phyloP scores from a whole-genome alignment of 92 coral and sea anemone genomes.

The Heteractis magnifica region DNA sequence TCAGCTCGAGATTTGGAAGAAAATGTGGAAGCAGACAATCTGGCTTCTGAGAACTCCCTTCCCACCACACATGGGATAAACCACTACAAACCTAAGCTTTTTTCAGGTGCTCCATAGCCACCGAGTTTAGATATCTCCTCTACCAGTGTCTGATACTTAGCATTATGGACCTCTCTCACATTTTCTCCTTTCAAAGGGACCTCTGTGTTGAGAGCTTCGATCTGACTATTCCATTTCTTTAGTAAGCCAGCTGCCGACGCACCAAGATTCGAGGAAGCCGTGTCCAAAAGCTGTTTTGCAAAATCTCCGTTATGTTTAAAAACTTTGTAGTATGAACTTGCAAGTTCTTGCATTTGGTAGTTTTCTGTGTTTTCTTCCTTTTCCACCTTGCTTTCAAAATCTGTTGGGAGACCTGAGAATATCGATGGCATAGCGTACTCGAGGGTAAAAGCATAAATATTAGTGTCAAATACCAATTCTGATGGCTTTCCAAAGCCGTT shows the following conservation, averaged over 20 bases:
- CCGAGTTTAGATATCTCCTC: slow-evolving; percentile 30
- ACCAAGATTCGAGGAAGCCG: background rate
- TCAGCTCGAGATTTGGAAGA: no score
- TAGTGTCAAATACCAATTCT: slow-evolving; percentile 71
- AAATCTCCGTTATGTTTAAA: slow-evolving; percentile 48
- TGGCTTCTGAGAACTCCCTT: background rate
- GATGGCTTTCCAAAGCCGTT: slow-evolving; percentile 58
- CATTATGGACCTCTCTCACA: slow-evolving; percentile 36
- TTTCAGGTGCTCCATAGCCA: slow-evolving; percentile 25
- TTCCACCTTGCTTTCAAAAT: slow-evolving; percentile 26
- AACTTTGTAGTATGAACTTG: slow-evolving; percentile 62
- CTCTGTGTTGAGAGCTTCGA: slow-evolving; percentile 9
- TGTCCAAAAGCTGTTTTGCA: slow-evolving; percentile 9
- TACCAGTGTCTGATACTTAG: slow-evolving; percentile 20
- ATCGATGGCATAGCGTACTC: slow-evolving; percentile 66
- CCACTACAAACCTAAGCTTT: background rate
- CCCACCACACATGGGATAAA: background rate
- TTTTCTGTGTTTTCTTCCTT: slow-evolving; percentile 10
- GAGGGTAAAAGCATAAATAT: slow-evolving; percentile 77
- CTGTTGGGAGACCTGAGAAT: slow-evolving; percentile 40
- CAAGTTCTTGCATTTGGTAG: slow-evolving; percentile 60
- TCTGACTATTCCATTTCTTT: background rate
- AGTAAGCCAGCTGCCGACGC: background rate
- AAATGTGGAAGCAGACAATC: background rate
- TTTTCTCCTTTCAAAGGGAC: background rate